Percentiles rank a stretch among this genome's conserved stretches.
These are phyloP conservation scores for Gobiocypris rarus DNA, from an alignment of 2,113 vertebrate species.

Conservation along the genomic window DNA sequence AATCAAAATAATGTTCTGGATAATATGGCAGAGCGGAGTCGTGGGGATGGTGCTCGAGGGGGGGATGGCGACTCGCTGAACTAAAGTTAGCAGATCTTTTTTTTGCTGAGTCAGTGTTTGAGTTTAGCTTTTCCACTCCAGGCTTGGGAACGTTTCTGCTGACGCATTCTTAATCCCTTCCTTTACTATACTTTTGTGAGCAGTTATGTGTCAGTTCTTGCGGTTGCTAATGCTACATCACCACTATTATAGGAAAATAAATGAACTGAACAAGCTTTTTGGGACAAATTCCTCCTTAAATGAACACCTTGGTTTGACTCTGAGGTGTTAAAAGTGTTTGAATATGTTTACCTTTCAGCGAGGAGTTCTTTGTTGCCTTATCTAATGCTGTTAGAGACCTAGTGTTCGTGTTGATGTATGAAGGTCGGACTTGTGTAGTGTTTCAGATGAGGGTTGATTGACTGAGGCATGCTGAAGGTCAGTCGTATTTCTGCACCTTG, in stretches of 20 bases:
- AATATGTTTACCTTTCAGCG: background rate
- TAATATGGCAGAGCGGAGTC: slow-evolving; percentile 20
- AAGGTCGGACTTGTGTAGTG: slow-evolving; percentile 34
- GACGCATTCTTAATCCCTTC: slow-evolving; percentile 29
- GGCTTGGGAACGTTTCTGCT: slow-evolving; percentile 40
- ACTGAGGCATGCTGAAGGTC: slow-evolving; percentile 42
- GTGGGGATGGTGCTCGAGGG: slow-evolving; percentile 6
- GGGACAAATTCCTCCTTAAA: background rate
- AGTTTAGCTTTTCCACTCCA: slow-evolving; percentile 50
- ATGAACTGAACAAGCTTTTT: slow-evolving; percentile 1
- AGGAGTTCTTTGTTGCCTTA: slow-evolving; percentile 14
- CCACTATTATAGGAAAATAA: slow-evolving; percentile 17
- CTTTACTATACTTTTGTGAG: slow-evolving; percentile 36
- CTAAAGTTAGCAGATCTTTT: slow-evolving; percentile 48
- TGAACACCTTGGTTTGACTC: background rate
- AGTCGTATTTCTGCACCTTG: slow-evolving; percentile 27
- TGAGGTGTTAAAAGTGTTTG: slow-evolving; percentile 5
- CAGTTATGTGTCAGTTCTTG: slow-evolving; percentile 28
- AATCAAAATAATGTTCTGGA: slow-evolving; percentile 44
- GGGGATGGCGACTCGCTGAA: slow-evolving; percentile 24
- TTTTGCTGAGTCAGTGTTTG: slow-evolving; percentile 50
- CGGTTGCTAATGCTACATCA: background rate
- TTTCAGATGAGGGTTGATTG: slow-evolving; percentile 44
- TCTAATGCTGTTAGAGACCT: background rate
- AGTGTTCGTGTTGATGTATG: slow-evolving; percentile 37